phyloP scores from a whole-genome alignment of 2,888 invertebrate genomes.

The Phlogophora meticulosa region DNA sequence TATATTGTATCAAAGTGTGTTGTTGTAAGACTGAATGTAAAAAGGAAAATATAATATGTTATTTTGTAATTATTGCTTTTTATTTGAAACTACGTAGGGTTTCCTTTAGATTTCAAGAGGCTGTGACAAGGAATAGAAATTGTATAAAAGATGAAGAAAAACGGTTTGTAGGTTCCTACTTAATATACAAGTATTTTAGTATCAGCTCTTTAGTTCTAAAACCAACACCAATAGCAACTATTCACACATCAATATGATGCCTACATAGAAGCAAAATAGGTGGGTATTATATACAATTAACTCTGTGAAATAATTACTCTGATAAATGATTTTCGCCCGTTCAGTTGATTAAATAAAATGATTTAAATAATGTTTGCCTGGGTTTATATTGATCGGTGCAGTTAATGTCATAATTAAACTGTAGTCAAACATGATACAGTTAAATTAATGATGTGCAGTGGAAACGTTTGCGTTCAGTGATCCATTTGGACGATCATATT shows the following conservation, averaged over 20 bases:
- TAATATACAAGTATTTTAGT: not conserved
- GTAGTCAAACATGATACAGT: constrained; percentile 35
- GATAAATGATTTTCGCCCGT: constrained; percentile 1
- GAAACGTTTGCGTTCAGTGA: constrained; percentile 18
- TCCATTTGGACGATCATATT: constrained; percentile 26
- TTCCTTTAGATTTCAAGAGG: not conserved
- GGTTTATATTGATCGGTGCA: constrained; percentile 32
- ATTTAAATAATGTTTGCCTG: constrained; percentile 34
- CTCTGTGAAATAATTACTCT: constrained; percentile 1
- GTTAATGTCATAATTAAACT: constrained; percentile 43
- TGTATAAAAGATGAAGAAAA: not conserved
- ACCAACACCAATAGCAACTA: not conserved
- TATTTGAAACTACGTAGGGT: constrained; percentile 14
- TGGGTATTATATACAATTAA: not conserved
- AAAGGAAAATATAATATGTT: constrained; percentile 27
- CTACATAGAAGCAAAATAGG: too few relatives aligned
- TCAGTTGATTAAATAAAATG: constrained; percentile 31
- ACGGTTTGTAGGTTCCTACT: not conserved
- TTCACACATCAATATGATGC: too few relatives aligned
- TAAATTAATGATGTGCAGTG: constrained; percentile 39
- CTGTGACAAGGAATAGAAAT: not conserved
- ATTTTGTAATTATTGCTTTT: constrained; percentile 44
- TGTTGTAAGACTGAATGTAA: constrained; percentile 63
- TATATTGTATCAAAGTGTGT: constrained; percentile 40
- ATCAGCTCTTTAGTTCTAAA: not conserved